Conservation (phyloP, 2,797 vertebrate genomes). For the Coregonus sp. region DNA sequence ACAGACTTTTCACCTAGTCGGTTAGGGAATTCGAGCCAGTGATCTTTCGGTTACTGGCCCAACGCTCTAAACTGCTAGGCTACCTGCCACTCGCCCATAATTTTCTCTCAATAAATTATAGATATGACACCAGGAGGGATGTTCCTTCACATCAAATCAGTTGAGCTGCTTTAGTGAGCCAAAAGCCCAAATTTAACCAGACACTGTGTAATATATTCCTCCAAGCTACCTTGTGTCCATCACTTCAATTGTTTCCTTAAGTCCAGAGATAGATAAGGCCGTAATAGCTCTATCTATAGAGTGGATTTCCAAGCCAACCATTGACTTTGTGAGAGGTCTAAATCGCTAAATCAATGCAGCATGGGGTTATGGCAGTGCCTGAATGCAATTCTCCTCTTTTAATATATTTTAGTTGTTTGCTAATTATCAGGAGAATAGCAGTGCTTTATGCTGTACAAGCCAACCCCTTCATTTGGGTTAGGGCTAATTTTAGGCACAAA, state of each 20-base stretch:
- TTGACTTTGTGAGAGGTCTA: constrained; percentile 39
- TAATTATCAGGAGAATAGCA: constrained; percentile 51
- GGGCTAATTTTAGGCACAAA: not conserved
- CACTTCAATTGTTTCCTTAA: constrained; percentile 15
- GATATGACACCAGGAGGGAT: constrained; percentile 63
- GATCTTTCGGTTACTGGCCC: too few species aligned
- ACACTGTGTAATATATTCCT: constrained; percentile 16
- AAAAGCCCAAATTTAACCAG: constrained; percentile 60
- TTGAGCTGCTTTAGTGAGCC: constrained; percentile 65
- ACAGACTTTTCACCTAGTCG: too few species aligned
- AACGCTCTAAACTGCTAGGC: too few species aligned
- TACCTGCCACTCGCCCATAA: not conserved
- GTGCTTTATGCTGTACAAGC: constrained; percentile 13
- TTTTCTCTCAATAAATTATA: constrained; percentile 63
- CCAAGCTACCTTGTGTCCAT: not conserved
- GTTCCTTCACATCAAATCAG: constrained; percentile 56
- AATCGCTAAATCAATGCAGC: constrained; percentile 62
- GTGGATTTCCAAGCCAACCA: constrained; percentile 40
- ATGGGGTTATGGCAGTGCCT: constrained; percentile 49
- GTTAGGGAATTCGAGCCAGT: too few species aligned
- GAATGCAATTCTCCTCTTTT: constrained; percentile 29
- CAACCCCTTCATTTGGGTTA: not conserved
- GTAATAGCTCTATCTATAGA: constrained; percentile 47
- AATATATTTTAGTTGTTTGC: too few species aligned
- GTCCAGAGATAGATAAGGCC: constrained; percentile 39